Conservation (phyloP, 2,113 vertebrate species). For the Thunnus thynnus region DNA sequence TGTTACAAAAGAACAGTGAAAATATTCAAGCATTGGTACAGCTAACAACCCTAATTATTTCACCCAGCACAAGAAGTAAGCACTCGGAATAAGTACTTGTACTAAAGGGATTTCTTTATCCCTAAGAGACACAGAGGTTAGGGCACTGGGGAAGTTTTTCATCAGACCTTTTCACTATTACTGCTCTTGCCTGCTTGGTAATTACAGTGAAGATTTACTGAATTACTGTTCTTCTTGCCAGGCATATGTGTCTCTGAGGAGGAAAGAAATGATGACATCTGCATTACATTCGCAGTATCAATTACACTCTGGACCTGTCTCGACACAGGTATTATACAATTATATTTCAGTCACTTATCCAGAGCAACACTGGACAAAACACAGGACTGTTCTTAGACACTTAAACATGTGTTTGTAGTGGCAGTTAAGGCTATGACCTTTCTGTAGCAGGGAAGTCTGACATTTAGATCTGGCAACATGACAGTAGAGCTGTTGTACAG, state of each 20-base stretch:
- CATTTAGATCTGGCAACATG: slow-evolving; percentile 34
- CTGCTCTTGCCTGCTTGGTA: slow-evolving; percentile 41
- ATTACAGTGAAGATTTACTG: slow-evolving; percentile 43
- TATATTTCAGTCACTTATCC: slow-evolving; percentile 15
- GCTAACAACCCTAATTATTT: slow-evolving; percentile 34
- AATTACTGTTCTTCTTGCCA: slow-evolving; percentile 14
- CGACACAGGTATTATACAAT: background rate
- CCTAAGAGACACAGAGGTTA: slow-evolving; percentile 30
- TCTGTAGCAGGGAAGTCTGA: slow-evolving; percentile 18
- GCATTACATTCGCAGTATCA: slow-evolving; percentile 39
- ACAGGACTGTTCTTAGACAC: slow-evolving; percentile 1
- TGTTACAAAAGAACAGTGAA: slow-evolving; percentile 4
- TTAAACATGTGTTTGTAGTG: background rate
- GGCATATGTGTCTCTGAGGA: slow-evolving; percentile 32
- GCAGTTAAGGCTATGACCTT: slow-evolving; percentile 27
- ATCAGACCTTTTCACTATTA: slow-evolving; percentile 32
- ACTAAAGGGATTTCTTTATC: slow-evolving; percentile 19
- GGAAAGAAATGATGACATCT: slow-evolving; percentile 37
- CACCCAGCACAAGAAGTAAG: slow-evolving; percentile 23
- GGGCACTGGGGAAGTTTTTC: slow-evolving; percentile 32
- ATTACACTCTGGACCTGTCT: slow-evolving; percentile 4
- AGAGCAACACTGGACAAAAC: background rate
- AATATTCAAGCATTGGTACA: background rate
- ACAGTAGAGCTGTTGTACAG: slow-evolving; percentile 21
- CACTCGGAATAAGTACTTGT: slow-evolving; percentile 20